Evolutionary conservation across 2,888 invertebrate species (phyloP).

Genomic region (Keiferia lycopersicella): DNA sequence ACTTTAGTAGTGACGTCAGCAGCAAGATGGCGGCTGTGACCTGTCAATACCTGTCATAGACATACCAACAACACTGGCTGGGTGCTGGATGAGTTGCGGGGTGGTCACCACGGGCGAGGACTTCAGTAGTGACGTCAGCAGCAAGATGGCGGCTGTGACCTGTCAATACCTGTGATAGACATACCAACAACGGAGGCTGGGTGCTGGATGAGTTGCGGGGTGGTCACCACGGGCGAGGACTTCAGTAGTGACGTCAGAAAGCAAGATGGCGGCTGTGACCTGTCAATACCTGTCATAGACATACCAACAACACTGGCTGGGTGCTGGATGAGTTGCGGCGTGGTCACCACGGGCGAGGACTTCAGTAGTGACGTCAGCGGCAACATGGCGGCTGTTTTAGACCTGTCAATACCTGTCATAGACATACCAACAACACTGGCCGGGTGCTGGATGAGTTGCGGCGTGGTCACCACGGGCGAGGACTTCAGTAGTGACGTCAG

Average conservation of each 20-base stretch:
- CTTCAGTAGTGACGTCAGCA: slow-evolving; percentile 91
- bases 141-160: slow-evolving; percentile 81
- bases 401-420: too few species aligned
- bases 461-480: slow-evolving; percentile 73
- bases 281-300: too few species aligned
- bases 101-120: slow-evolving; percentile 74
- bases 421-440: slow-evolving; percentile 65
- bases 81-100: slow-evolving; percentile 69
- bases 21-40: slow-evolving; percentile 83
- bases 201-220: slow-evolving; percentile 69
- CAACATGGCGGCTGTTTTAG: slow-evolving; percentile 81
- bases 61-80: slow-evolving; percentile 67
- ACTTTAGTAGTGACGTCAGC: slow-evolving; percentile 90
- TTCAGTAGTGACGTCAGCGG: slow-evolving; percentile 91
- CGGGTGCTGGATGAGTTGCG: slow-evolving; percentile 70
- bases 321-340: slow-evolving; percentile 69
- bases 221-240: slow-evolving; percentile 72
- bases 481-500: slow-evolving; percentile 90
- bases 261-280: slow-evolving; percentile 81
- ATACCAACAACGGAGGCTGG: slow-evolving; percentile 69
- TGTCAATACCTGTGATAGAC: too few species aligned
- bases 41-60: too few species aligned
- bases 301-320: slow-evolving; percentile 69
- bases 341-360: slow-evolving; percentile 72
- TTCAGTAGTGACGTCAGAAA: slow-evolving; percentile 92